A percentile compares a stretch with the other conserved stretches of the same genome.
These are phyloP conservation scores for Oceanites oceanicus DNA, from an alignment of 2,113 vertebrate species.

Conservation along the genomic window DNA sequence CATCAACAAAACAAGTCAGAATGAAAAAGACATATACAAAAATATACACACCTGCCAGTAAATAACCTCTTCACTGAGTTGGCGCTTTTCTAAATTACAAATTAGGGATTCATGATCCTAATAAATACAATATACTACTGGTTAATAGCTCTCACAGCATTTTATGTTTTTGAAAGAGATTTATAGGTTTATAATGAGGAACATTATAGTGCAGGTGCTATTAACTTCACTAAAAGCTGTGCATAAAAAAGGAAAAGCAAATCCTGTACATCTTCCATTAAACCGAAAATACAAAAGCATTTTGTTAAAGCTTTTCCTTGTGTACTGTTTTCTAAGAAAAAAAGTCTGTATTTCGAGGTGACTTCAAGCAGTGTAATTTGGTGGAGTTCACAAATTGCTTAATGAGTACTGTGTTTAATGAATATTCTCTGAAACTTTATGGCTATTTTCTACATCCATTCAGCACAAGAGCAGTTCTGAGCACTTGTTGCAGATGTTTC, in stretches of 20 bases:
- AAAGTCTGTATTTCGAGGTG: not conserved
- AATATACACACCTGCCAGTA: not conserved
- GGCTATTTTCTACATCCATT: not conserved
- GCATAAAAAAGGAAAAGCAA: not conserved
- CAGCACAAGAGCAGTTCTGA: not conserved
- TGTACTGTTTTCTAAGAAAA: not conserved
- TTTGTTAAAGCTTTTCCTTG: not conserved
- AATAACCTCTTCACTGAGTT: slow-evolving; percentile 30
- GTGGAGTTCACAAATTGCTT: not conserved
- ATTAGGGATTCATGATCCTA: slow-evolving; percentile 42
- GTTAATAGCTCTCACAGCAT: slow-evolving; percentile 20
- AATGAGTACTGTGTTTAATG: not conserved
- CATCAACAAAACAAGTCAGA: not conserved
- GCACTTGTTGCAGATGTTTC: slow-evolving; percentile 7
- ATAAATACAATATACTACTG: slow-evolving; percentile 35
- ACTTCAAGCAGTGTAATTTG: not conserved
- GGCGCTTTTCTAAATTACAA: slow-evolving; percentile 22
- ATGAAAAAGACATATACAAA: not conserved
- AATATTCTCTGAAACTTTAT: not conserved
- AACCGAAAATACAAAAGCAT: not conserved
- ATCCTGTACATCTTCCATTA: not conserved
- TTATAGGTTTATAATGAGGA: slow-evolving; percentile 48
- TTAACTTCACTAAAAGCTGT: not conserved
- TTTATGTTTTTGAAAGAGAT: slow-evolving; percentile 38
- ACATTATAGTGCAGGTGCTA: slow-evolving; percentile 11